These are phyloP conservation scores for Phymorhynchus buccinoides DNA, from an alignment of 1,140 invertebrate species.

Conservation along the genomic window DNA sequence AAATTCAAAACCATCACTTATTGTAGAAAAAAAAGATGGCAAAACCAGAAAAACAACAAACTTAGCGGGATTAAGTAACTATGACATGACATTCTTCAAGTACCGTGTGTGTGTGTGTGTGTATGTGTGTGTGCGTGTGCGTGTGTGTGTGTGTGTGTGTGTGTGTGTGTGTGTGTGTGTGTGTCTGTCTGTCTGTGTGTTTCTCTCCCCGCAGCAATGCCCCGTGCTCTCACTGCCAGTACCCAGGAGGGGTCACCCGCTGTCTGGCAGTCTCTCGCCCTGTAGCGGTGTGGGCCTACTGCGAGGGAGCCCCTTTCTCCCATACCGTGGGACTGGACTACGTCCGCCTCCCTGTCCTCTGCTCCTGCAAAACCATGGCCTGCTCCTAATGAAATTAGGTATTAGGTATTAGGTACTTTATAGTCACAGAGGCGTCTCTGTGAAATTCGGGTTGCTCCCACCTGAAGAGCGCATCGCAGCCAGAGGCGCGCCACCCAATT, in stretches of 20 bases:
- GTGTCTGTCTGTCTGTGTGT: not conserved
- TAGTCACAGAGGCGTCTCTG: too few relatives aligned
- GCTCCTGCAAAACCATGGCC: slow-evolving; percentile 18
- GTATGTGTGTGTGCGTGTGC: not conserved
- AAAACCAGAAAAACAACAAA: too few relatives aligned
- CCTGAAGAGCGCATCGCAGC: too few relatives aligned
- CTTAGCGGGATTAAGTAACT: too few relatives aligned
- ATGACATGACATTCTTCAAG: not conserved
- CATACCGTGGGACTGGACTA: slow-evolving; percentile 3
- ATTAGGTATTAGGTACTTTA: too few relatives aligned
- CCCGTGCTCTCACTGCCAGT: slow-evolving; percentile 14
- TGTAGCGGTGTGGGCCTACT: not conserved
- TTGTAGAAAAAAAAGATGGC: too few relatives aligned
- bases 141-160: slow-evolving; percentile 2
- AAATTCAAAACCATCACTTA: too few relatives aligned
- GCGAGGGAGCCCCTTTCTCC: not conserved
- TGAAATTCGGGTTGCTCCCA: too few relatives aligned
- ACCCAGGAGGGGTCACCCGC: slow-evolving; percentile 8
- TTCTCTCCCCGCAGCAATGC: not conserved
- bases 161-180: not conserved
- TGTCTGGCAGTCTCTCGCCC: not conserved
- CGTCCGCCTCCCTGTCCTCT: slow-evolving; percentile 7
- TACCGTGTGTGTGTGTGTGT: slow-evolving; percentile 1
- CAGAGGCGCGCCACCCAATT: too few relatives aligned
- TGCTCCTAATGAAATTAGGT: too few relatives aligned